Conservation (phyloP, 2,888 invertebrate genomes). For the Biston betularia region DNA sequence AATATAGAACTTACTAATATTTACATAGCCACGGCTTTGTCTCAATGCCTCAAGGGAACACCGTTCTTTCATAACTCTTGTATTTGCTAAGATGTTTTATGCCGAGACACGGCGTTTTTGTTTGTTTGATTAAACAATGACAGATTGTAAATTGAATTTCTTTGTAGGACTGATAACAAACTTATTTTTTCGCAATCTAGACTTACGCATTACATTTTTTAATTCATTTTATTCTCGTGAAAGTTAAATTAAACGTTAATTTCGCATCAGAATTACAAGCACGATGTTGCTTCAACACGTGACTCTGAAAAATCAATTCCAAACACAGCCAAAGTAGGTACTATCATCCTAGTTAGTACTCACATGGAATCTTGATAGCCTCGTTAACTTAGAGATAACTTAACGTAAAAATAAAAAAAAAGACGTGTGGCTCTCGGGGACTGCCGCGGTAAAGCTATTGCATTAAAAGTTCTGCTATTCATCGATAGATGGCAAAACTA, state of each 20-base stretch:
- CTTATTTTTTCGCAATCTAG: background rate
- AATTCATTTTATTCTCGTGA: background rate
- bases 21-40: slow-evolving; percentile 33
- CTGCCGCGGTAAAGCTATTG: too few species aligned
- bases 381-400: background rate
- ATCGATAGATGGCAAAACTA: too few species aligned
- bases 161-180: background rate
- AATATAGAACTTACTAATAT: slow-evolving; percentile 28
- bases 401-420: background rate
- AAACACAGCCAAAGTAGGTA: slow-evolving; percentile 3
- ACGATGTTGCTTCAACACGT: slow-evolving; percentile 1
- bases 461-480: too few species aligned
- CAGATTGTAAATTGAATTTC: background rate
- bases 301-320: background rate
- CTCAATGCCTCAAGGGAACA: slow-evolving; percentile 26
- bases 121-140: slow-evolving; percentile 8
- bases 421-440: too few species aligned
- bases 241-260: background rate
- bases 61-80: slow-evolving; percentile 20
- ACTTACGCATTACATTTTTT: background rate
- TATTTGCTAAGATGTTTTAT: slow-evolving; percentile 24
- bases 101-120: slow-evolving; percentile 1
- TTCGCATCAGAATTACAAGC: slow-evolving; percentile 4
- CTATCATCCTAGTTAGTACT: slow-evolving; percentile 3
- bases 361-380: slow-evolving; percentile 3